Evolutionary conservation across 2,888 invertebrate species (phyloP).

Genomic region (Schizaphis graminum): DNA sequence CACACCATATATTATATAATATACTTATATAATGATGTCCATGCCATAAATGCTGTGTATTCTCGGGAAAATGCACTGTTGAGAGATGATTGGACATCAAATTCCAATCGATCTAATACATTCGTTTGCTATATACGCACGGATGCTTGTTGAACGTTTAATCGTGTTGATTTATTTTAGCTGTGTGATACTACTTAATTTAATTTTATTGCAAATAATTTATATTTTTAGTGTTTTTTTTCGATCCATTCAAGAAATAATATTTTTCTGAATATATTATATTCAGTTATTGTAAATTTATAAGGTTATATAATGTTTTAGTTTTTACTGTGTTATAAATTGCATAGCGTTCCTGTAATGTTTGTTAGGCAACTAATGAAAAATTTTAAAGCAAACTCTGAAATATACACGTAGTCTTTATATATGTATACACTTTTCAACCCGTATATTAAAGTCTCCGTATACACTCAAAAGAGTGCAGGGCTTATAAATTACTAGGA

Average conservation of each 20-base stretch:
- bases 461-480: not conserved
- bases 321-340: not conserved
- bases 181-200: not conserved
- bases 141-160: not conserved
- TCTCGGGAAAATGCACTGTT: not conserved
- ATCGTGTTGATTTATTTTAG: not conserved
- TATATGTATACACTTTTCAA: not conserved
- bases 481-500: not conserved
- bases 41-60: not conserved
- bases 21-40: not conserved
- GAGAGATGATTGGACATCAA: not conserved
- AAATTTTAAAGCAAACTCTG: not conserved
- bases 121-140: not conserved
- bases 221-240: not conserved
- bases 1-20: not conserved
- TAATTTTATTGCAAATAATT: not conserved
- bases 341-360: not conserved
- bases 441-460: not conserved
- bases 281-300: not conserved
- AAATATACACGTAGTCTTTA: not conserved
- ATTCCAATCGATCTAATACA: not conserved
- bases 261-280: not conserved
- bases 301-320: not conserved
- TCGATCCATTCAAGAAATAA: too few species aligned
- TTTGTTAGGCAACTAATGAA: not conserved